Evolutionary conservation across 2,113 vertebrate species (phyloP), one percentile per base, ranked within the genome.

Genomic region (Theristicus caerulescens): DNA sequence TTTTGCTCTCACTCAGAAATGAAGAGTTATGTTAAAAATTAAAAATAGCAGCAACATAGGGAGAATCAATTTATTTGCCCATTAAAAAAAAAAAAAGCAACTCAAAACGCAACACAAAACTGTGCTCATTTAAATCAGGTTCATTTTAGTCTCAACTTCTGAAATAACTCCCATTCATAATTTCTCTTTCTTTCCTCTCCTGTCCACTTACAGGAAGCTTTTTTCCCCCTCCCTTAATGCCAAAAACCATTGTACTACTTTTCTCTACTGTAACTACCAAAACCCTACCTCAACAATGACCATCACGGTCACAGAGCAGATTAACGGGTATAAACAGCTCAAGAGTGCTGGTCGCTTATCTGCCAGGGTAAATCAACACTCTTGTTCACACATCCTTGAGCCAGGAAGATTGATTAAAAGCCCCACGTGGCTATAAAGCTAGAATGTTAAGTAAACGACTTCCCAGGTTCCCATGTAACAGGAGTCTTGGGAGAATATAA

Each of bases 281-380:
- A 78, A 38, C 17, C 69, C 36, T 86, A 44, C 69, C 73, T 88
- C 42, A 40, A 1, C 74, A 82, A 6, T 80, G 86, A 66, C 83
- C 65, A 31, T 88, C 36, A 11, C 14, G 14, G 64, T 84, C 70
- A 38, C 70, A 92, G 61, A 88, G 82, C 51, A 94, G 90, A 92
- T 93, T 96, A 94, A 82, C 4, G 25, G 91, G 62, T 82, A 94
- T 95, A 90, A 96, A 91, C 85, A 91, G 22, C 85, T 89, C 40
- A 38, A 92, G 92, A 88, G 94, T 62, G 64, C 81, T 93, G 82
- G 76, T 86, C 0, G 8, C 87, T 97, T 94, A 93, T 96, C 95
- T 96, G 86, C 71, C 86, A 73, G 85, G 57, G 71, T 81, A 93
- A 91, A 90, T 97, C 97, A 95, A 73, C 96, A 94, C 95, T 93